These are phyloP conservation scores for Meteorus sp. DNA, from an alignment of 1,140 invertebrate species.

Conservation along the genomic window DNA sequence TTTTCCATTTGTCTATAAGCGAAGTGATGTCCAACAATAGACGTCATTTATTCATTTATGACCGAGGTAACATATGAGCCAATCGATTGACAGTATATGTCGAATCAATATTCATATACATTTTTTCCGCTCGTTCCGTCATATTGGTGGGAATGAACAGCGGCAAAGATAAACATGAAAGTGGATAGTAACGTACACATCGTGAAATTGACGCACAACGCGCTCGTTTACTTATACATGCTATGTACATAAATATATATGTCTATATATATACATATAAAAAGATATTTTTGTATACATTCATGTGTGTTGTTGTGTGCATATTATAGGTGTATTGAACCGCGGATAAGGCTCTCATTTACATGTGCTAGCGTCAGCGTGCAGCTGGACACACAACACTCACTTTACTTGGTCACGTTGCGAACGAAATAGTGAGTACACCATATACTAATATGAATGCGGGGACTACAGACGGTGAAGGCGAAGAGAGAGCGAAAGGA, in stretches of 20 bases:
- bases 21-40: not conserved
- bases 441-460: not conserved
- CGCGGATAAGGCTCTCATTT: constrained; percentile 30
- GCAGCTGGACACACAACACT: constrained; percentile 40
- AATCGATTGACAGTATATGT: constrained; percentile 7
- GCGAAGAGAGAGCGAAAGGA: not conserved
- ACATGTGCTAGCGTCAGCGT: constrained; percentile 35
- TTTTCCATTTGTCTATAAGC: not conserved
- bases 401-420: constrained; percentile 14
- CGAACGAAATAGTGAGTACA: too few relatives aligned
- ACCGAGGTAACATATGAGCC: not conserved
- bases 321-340: not conserved
- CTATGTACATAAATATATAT: not conserved
- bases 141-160: not conserved
- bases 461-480: too few relatives aligned
- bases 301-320: not conserved
- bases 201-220: not conserved
- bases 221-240: not conserved
- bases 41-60: constrained; percentile 10
- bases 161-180: too few relatives aligned
- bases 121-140: constrained; percentile 4
- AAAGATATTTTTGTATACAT: not conserved
- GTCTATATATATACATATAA: constrained; percentile 27
- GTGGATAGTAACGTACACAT: constrained; percentile 1
- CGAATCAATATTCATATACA: constrained; percentile 13